Base-by-base conservation (phyloP, 2,797 vertebrate species). In the Chaetophractus vellerosus region DNA sequence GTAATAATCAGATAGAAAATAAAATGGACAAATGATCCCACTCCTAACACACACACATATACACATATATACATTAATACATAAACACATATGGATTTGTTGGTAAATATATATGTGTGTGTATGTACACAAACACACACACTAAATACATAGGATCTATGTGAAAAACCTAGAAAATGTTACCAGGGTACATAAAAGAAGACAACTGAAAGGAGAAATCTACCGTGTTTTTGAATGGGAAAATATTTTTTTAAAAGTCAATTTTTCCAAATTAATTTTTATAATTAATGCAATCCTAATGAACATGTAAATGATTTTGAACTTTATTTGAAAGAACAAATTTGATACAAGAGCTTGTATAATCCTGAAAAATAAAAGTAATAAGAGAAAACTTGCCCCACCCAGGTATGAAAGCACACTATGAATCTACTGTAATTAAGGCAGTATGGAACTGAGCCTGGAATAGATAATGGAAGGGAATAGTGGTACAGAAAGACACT, bases 271-370 rank as follows among this genome's bases (percentile, higher is more conserved):
- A 84, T 82, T 79, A 76, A 85, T 88, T 26, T 91, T n/a, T 38
- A 72, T 74, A 64, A 75, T 83, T 45, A 76, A 74, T 79, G 26
- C 57, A 87, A 83, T 64, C 28, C 11, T 18, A 90, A 33, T 31
- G 10, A 92, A 75, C 6, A 91, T n/a, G 88, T 64, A 91, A 81
- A 59, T 83, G n/a, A 86, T 36, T 74, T 50, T 93, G 41, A 96
- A 84, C 48, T 95, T 91, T 14, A 83, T 74, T 69, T 91, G 52
- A 86, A 94, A 87, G 23, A 74, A 88, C 78, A 68, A 36, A 95
- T 57, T 59, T 94, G 33, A 5, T 74, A 71, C 59, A 90, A 66
- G 75, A 79, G 41, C 52, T 71, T 78, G 38, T 80, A 69, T 86
- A 85, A 78, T 82, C 64, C 36, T 36, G 36, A 93, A 86, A 96